A percentile compares a stretch with the other conserved stretches of the same genome.
Evolutionary conservation across 2,797 vertebrate genomes (phyloP).

Genomic region (Gallinago solitaria): DNA sequence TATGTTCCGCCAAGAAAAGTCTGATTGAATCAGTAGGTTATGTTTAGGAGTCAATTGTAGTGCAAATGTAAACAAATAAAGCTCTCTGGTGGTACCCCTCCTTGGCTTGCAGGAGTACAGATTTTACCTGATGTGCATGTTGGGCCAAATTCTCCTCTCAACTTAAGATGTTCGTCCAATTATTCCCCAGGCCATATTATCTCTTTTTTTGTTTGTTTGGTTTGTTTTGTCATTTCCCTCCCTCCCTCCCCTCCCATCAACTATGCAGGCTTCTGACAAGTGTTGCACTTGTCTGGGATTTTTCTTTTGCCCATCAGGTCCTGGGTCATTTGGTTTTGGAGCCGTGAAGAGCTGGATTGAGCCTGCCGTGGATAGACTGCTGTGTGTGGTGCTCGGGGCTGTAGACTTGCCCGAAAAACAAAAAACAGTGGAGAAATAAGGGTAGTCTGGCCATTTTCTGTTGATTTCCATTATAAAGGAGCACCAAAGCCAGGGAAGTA

Average conservation of each 20-base stretch:
- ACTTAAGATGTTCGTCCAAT: neutral
- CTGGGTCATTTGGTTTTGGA: neutral
- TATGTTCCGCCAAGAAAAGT: neutral
- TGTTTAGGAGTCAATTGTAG: neutral
- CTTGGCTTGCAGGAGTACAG: neutral
- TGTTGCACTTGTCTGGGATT: neutral
- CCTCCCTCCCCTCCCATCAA: neutral
- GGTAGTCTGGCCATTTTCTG: neutral
- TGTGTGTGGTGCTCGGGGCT: neutral
- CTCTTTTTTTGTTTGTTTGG: neutral
- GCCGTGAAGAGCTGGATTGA: neutral
- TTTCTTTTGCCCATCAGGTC: neutral
- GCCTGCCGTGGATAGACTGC: neutral
- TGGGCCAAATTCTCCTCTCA: neutral
- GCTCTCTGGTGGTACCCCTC: neutral
- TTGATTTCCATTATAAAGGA: constrained; percentile 45
- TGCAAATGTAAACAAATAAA: neutral
- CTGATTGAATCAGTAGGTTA: neutral
- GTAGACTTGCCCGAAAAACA: neutral
- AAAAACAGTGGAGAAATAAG: neutral
- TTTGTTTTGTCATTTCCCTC: too few species aligned
- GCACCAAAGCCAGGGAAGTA: neutral
- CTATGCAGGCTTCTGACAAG: neutral
- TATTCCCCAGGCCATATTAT: neutral
- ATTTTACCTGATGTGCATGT: neutral